A percentile compares a stretch with the other conserved stretches of the same genome.
Conservation (phyloP, 2,888 invertebrate species). For the Parasteatoda lunata region DNA sequence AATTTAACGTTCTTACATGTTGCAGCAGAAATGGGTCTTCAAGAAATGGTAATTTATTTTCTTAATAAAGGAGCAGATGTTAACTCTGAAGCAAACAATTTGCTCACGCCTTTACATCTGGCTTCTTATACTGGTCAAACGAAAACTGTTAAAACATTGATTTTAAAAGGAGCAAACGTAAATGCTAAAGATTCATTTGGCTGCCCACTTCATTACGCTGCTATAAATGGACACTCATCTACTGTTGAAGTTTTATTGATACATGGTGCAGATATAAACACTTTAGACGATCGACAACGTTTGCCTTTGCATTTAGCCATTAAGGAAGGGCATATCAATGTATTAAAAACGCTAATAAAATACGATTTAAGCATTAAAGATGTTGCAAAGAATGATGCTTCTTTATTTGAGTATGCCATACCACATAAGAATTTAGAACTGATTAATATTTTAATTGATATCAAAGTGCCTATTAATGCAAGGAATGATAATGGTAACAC, state of each 20-base stretch:
- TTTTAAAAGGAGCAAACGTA: background rate
- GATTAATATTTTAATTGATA: background rate
- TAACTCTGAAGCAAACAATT: background rate
- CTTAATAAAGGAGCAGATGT: background rate
- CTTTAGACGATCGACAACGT: background rate
- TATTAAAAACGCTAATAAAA: background rate
- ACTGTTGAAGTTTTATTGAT: background rate
- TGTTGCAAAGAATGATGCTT: background rate
- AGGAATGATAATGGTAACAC: background rate
- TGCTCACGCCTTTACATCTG: background rate
- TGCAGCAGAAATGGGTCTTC: background rate
- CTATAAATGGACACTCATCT: background rate
- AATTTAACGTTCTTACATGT: background rate
- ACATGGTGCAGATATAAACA: background rate
- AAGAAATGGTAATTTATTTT: background rate
- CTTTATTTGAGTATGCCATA: background rate
- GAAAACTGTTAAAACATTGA: background rate
- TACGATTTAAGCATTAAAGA: background rate
- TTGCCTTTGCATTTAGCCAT: background rate
- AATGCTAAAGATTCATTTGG: background rate
- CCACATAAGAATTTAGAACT: background rate
- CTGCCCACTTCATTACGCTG: background rate
- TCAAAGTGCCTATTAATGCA: constrained; percentile 9
- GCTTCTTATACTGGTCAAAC: background rate
- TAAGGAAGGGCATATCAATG: background rate